Evolutionary conservation across 2,888 invertebrate genomes (phyloP).

Genomic region (Drosophila kanekoi): DNA sequence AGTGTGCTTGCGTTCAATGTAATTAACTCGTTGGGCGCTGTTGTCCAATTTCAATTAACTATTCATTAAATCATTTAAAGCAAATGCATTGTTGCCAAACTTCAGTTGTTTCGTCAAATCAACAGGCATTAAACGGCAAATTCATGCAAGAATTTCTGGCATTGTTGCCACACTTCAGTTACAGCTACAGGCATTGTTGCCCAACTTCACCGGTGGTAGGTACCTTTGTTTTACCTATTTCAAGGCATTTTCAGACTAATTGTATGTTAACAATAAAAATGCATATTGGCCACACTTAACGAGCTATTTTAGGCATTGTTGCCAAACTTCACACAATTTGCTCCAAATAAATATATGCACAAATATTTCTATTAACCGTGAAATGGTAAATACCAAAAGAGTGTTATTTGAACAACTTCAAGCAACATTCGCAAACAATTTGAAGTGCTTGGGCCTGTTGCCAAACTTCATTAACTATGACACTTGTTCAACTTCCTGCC

Average conservation of each 20-base stretch:
- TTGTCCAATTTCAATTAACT: conserved; percentile 16
- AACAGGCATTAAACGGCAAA: no score
- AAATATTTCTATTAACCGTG: conserved; percentile 1
- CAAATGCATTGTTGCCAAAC: conserved; percentile 13
- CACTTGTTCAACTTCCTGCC: conserved; percentile 57
- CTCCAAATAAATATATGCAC: not conserved
- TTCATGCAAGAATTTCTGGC: not conserved
- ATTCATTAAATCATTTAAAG: not conserved
- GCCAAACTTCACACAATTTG: not conserved
- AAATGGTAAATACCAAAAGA: not conserved
- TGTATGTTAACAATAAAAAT: no score
- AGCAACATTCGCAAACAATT: conserved; percentile 12
- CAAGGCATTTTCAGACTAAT: not conserved
- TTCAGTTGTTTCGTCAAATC: not conserved
- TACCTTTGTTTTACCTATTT: not conserved
- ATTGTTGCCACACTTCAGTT: conserved; percentile 15
- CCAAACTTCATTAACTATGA: conserved; percentile 47
- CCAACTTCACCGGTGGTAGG: conserved; percentile 20
- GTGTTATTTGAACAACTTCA: conserved; percentile 9
- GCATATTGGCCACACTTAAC: not conserved
- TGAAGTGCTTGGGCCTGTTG: conserved; percentile 26
- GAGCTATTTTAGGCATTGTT: not conserved
- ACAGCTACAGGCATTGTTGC: conserved; percentile 23
- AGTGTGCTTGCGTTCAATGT: conserved; percentile 6
- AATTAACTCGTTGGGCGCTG: conserved; percentile 27